Percentiles rank a stretch among this genome's conserved stretches.
phyloP scores from a whole-genome alignment of 23 tunicate species.

The Botrylloides violaceus region DNA sequence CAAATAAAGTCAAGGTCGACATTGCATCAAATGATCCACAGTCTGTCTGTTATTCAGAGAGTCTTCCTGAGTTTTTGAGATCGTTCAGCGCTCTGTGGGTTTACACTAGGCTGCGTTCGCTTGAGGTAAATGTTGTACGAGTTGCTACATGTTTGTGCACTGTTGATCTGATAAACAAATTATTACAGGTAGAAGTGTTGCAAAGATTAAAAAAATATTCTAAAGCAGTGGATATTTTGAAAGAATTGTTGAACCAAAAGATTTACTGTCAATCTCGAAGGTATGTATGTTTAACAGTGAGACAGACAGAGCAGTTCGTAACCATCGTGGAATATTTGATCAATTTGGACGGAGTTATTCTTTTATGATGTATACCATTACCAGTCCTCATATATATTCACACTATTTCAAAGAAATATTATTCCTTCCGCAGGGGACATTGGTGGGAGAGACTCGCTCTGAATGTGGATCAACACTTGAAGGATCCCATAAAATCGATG shows the following conservation, averaged over 20 bases:
- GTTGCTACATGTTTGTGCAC: too few species aligned
- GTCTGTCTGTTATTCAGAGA: constrained; percentile 21
- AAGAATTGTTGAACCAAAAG: constrained; percentile 33
- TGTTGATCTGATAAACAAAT: too few species aligned
- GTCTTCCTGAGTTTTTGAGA: constrained; percentile 35
- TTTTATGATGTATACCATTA: background rate
- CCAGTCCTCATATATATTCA: too few species aligned
- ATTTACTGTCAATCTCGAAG: constrained; percentile 39
- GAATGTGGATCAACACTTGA: constrained; percentile 65
- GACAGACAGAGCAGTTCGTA: too few species aligned
- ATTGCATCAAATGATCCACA: constrained; percentile 9
- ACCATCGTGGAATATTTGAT: background rate
- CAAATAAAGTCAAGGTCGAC: background rate
- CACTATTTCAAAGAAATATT: too few species aligned
- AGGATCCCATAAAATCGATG: constrained; percentile 32
- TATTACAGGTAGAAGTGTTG: constrained; percentile 64
- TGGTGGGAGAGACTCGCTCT: constrained; percentile 79
- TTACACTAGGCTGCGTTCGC: constrained; percentile 29
- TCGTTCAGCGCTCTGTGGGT: constrained; percentile 39
- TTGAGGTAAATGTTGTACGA: constrained; percentile 36
- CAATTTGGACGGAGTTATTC: background rate
- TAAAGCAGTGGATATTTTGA: constrained; percentile 29
- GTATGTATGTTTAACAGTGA: constrained; percentile 27
- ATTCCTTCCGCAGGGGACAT: too few species aligned
- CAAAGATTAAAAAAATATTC: constrained; percentile 52